Base-by-base conservation (phyloP, 2,888 invertebrate genomes). In the Pasiphila rectangulata region DNA sequence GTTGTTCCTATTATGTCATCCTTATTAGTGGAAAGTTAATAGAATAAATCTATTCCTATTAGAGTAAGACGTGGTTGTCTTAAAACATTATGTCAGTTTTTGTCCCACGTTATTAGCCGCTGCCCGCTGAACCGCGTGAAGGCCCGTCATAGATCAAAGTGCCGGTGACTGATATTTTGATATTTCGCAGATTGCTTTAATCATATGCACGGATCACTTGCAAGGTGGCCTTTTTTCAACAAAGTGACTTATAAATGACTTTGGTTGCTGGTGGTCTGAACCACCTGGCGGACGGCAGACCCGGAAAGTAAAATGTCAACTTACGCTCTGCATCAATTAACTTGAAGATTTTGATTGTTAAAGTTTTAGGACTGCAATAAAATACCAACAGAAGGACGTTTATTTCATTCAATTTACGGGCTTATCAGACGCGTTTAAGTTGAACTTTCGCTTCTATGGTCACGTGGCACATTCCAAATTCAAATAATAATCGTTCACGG, bases 241-340 rank as follows among this genome's bases (percentile, higher is more conserved):
- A 83, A 84, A 76, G 83, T 84, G 73, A 83, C 72, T 79, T 76
- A 79, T 81, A 81, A 79, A 82, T 86, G 78, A 86, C 84, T 79
- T 85, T 84, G 83, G 63, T 72, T 80, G 77, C 64, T 78, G 83
- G 83, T 83, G 84, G 83, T 81, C 83, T 68, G 38, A 38, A 49
- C 64, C 75, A 72, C 70, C 73, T 72, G 52, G 51, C 47, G 49
- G 32, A 23, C 29, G 72, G 73, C 72, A 64, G 73, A 79, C 75
- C 77, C 80, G 79, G 79, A 79, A 78, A 77, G 69, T 76, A 58
- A 77, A 83, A 81, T 81, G 80, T 77, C 81, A 81, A 69, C 75
- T 74, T 75, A 62, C 59, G 65, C 61, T 67, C 62, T 55, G 68
- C 68, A 56, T 58, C 57, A 57, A 50, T 56, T 50, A 56, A 34